Evolutionary conservation across 1,140 invertebrate genomes (phyloP), one percentile per base, ranked within the genome.

Genomic region (Proctacanthus coquilletti): DNA sequence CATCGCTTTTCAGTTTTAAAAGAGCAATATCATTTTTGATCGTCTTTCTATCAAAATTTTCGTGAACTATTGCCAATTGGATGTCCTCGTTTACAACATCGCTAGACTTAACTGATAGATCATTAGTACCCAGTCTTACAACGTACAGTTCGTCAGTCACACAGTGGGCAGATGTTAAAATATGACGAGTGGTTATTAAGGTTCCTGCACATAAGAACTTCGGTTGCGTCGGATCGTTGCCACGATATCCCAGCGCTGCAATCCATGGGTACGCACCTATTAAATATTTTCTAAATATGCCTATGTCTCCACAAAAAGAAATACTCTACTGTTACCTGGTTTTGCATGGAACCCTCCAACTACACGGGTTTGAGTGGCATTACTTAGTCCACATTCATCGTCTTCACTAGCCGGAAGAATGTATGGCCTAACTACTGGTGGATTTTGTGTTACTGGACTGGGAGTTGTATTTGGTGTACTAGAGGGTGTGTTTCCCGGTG

Each of bases 81-180:
- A 86, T 72, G 0, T 58, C 56, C 17, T 79, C 60, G 47, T 82
- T 73, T 13, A 73, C 50, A 0, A 77, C 77, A 1, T 60, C 58
- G 0, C 74, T 67, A 1, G 76, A 75, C 20, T 80, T 74, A 20
- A 68, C 52, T 2, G 62, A 61, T 1, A 86, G 48, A 55, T 84
- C 70, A 43, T 83, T 67, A 33, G 84, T 83, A 2, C 84, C 83
- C 0, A 86, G 48, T 5, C 53, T 41, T 5, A 53, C 48, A 42
- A 52, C 19, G 0, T 36, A 42, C 27, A 57, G 17, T 30, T 36
- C 34, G 2, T 45, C 18, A 42, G 44, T 55, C 11, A 91, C 75
- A 57, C 86, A 92, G 54, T 91, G 87, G 0, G 71, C 83, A 4
- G 86, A 85, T 2, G 86, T 89, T 3, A 92, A 43, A 1, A 89